Evolutionary conservation across 2,797 vertebrate species (phyloP), one percentile per base, ranked within the genome.

Genomic region (Myotis pilosus): DNA sequence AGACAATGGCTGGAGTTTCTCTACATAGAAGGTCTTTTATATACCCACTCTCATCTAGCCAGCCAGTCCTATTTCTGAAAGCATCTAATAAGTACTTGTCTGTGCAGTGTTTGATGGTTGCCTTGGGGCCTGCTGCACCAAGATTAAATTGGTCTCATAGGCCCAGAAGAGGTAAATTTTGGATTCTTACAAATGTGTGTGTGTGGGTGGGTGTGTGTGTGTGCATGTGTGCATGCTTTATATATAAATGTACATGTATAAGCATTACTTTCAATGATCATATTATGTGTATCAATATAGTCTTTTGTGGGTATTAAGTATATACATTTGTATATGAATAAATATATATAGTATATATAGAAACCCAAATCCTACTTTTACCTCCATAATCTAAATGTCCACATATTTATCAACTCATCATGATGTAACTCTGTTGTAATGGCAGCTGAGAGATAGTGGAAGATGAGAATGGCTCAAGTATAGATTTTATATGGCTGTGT

Each of bases 161-260:
- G 72, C 51, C 60, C 93, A 86, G 57, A 82, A 90, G 84, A 80
- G 28, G 13, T 93, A 76, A 88, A 95, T 92, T 94, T 95, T 94
- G 51, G 30, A 89, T 93, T 87, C 75, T 93, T 75, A 60, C 78
- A 95, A 93, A 90, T 90, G 19, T 49, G 13, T 28, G 6, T 41
- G 15, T 89, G 0, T 71, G 10, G 88, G 2, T 66, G 1, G 4
- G 4, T 38, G 38, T 66, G 2, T 93, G 3, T 55, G 5, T 55
- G 30, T 62, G 10, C 36, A 36, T 36, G 36, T 51, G 3, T 41
- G 23, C 23, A 41, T 30, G 2, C 25, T 83, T 82, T 51, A 66
- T 6, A n/a, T 69, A 38, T 38, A 38, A 74, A 51, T 38, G 41
- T 76, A 8, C n/a, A 9, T 22, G 10, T 23, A 71, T 23, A 79